phyloP scores from a whole-genome alignment of 1,140 invertebrate genomes.

The Aphelinus certus region DNA sequence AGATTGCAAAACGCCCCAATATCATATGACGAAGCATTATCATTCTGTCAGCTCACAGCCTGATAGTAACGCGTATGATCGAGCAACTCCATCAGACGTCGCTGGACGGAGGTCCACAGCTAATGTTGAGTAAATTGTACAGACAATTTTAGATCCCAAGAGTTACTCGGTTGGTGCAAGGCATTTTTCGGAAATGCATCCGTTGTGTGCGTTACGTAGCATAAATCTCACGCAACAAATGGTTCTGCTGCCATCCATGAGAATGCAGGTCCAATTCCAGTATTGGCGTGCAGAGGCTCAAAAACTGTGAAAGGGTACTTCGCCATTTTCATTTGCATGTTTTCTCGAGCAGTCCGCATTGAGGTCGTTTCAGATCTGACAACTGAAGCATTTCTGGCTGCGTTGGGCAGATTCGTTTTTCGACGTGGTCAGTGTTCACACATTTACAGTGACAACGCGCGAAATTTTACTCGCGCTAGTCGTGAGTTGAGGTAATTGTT shows the following conservation, averaged over 20 bases:
- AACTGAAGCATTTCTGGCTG: conserved; percentile 41
- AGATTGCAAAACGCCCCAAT: neutral
- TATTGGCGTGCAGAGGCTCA: conserved; percentile 22
- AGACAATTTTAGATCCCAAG: neutral
- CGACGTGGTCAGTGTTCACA: conserved; percentile 10
- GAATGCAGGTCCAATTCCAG: conserved; percentile 41
- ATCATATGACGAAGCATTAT: neutral
- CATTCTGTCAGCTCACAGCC: neutral
- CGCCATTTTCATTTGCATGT: conserved; percentile 42
- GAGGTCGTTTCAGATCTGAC: conserved; percentile 46
- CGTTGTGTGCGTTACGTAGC: neutral
- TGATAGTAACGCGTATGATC: neutral
- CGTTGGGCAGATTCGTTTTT: conserved; percentile 21
- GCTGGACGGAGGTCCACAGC: neutral
- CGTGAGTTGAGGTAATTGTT: conserved; percentile 13
- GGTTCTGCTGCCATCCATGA: conserved; percentile 37
- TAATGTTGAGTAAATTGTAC: neutral
- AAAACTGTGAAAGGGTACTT: conserved; percentile 31
- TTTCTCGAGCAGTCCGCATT: conserved; percentile 47
- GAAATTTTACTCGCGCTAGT: conserved; percentile 29
- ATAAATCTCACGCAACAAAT: conserved; percentile 16
- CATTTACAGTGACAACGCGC: conserved; percentile 23
- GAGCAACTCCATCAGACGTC: neutral
- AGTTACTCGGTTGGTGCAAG: too few species aligned
- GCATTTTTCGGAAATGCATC: neutral